Percentiles rank a stretch among this genome's conserved stretches.
Conservation (phyloP, 37 sponge, comb jelly and placozoan genomes). For the Crambe crambe region DNA sequence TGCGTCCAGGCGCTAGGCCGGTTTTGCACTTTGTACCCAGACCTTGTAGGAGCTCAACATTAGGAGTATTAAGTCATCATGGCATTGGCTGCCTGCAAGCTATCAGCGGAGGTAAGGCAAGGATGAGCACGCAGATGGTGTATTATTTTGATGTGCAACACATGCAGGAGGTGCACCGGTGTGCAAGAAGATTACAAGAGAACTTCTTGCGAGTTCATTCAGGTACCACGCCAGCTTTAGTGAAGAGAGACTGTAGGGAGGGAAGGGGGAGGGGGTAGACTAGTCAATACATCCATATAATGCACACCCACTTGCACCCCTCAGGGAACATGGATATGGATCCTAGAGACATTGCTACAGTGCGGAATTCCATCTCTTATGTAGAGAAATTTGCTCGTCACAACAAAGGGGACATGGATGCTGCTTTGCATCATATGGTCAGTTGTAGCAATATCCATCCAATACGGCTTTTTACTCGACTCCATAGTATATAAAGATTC, state of each 20-base stretch:
- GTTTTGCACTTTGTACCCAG: too few species aligned
- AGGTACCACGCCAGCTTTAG: conserved; percentile 8
- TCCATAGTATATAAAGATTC: too few species aligned
- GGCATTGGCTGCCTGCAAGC: too few species aligned
- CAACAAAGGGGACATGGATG: conserved; percentile 32
- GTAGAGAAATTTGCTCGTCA: conserved; percentile 56
- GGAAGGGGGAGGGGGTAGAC: neutral
- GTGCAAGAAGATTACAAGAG: conserved; percentile 1
- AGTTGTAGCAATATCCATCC: neutral
- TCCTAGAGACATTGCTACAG: conserved; percentile 38
- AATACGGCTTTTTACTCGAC: too few species aligned
- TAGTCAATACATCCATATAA: neutral
- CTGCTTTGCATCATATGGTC: conserved; percentile 70
- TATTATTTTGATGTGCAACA: too few species aligned
- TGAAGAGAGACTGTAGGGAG: neutral
- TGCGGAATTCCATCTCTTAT: conserved; percentile 21
- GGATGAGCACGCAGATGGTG: too few species aligned
- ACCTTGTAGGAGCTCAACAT: too few species aligned
- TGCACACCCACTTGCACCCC: conserved; percentile 9
- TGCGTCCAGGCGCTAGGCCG: too few species aligned
- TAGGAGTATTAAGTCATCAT: too few species aligned
- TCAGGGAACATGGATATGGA: conserved; percentile 39
- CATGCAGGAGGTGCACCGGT: conserved; percentile 5
- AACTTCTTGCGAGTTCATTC: conserved; percentile 22
- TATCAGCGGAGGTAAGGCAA: too few species aligned